Conservation (phyloP, 2,888 invertebrate genomes). For the Isotomurus palustris region DNA sequence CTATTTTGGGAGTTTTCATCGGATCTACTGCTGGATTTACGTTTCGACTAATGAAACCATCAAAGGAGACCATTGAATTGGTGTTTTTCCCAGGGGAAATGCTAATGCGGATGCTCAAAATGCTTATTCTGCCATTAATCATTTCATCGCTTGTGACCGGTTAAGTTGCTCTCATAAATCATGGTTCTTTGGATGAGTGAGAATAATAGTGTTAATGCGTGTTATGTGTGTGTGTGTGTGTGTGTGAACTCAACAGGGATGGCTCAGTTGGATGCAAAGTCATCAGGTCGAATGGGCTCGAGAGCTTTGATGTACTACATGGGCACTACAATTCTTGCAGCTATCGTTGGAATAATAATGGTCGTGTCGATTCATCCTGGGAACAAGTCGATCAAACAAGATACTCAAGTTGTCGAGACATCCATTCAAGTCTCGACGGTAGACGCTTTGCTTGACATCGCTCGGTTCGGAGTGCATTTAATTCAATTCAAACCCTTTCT, state of each 20-base stretch:
- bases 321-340: slow-evolving; percentile 62
- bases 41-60: slow-evolving; percentile 53
- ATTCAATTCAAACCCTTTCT: too few relatives aligned
- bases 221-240: background rate
- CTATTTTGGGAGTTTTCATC: slow-evolving; percentile 57
- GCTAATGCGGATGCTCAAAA: slow-evolving; percentile 63
- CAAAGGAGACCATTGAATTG: slow-evolving; percentile 56
- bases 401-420: slow-evolving; percentile 7
- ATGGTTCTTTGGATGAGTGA: background rate
- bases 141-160: slow-evolving; percentile 62
- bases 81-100: slow-evolving; percentile 64
- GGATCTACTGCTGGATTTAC: slow-evolving; percentile 60
- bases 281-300: slow-evolving; percentile 61
- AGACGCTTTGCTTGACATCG: slow-evolving; percentile 59
- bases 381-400: slow-evolving; percentile 53
- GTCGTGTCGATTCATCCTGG: slow-evolving; percentile 63
- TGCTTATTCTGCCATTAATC: slow-evolving; percentile 65
- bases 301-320: slow-evolving; percentile 62
- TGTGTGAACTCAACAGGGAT: slow-evolving; percentile 53
- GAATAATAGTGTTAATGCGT: background rate
- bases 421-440: slow-evolving; percentile 54
- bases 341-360: slow-evolving; percentile 60
- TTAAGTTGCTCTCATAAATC: slow-evolving; percentile 41
- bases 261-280: slow-evolving; percentile 61
- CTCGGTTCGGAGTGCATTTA: slow-evolving; percentile 51